Conservation (phyloP, 2,888 invertebrate genomes). For the Noctua janthe region DNA sequence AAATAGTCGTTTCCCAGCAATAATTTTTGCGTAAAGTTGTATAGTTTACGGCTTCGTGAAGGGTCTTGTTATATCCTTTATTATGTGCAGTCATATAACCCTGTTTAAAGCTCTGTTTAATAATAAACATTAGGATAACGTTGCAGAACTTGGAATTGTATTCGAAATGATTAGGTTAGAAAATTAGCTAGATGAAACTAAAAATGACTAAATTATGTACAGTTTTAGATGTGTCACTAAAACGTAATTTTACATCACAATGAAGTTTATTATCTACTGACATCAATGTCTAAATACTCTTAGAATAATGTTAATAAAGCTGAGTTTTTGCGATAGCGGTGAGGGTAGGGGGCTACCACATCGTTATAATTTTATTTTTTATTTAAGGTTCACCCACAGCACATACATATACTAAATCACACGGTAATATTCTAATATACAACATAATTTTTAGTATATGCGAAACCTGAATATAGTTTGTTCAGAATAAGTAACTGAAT, state of each 20-base stretch:
- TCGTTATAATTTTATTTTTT: too few relatives aligned
- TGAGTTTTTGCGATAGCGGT: slow-evolving; percentile 2
- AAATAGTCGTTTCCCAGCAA: too few relatives aligned
- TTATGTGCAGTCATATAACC: slow-evolving; percentile 44
- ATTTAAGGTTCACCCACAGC: too few relatives aligned
- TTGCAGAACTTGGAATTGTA: slow-evolving; percentile 33
- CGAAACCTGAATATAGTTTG: too few relatives aligned
- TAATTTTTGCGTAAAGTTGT: too few relatives aligned
- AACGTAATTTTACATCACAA: neutral
- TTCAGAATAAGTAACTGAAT: too few relatives aligned
- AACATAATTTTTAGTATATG: too few relatives aligned
- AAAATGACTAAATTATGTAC: slow-evolving; percentile 33
- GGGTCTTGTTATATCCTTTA: neutral
- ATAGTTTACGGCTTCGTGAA: too few relatives aligned
- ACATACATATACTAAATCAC: too few relatives aligned
- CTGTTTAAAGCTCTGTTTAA: slow-evolving; percentile 26
- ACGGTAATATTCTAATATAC: too few relatives aligned
- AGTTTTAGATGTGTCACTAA: slow-evolving; percentile 33
- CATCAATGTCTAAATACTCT: slow-evolving; percentile 8
- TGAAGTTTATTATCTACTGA: neutral
- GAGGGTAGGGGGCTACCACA: too few relatives aligned
- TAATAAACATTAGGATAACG: slow-evolving; percentile 3
- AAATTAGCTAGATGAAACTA: slow-evolving; percentile 56
- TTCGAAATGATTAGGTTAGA: slow-evolving; percentile 33
- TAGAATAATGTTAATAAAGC: slow-evolving; percentile 1